Base-by-base conservation (phyloP, 2,888 invertebrate genomes). In the Isoperla grammatica region DNA sequence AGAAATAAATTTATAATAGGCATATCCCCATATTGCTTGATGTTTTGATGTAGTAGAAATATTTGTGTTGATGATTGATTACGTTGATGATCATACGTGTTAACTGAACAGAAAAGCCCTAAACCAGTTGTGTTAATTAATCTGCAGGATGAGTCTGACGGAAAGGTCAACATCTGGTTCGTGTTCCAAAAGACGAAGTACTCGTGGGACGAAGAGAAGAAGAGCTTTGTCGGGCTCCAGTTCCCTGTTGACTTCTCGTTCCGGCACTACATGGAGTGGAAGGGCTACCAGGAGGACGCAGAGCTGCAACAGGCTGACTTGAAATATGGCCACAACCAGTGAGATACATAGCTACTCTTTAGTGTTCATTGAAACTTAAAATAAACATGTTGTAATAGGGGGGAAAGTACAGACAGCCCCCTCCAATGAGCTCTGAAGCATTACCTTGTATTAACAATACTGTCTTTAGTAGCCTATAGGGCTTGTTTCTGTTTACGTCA, bases 181-280 rank as follows among this genome's bases (percentile, higher is more conserved):
- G 83, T 88, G 67, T 99, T 99, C 74, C 99, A 99, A 86, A 97
- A 99, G 75, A 93, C 94, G 4, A 95, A 96, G 74, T 99, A 98
- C 75, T 77, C 90, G 42, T 98, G 92, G 85, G 86, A 93, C 70
- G 82, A 86, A 66, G 84, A 91, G 11, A 88, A 87, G 65, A 88
- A 90, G 67, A 76, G 76, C 49, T 99, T 99, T 72, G 77, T 82
- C 59, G 87, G 90, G 0, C 77, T 97, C 22, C 83, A 87, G 65
- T 97, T 96, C 75, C 98, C 98, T 0, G 82, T 88, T 3, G 78
- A 90, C 67, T 81, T 85, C 63, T 73, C 80, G 1, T 81, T 87
- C 67, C 79, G 81, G 42, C 81, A 86, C 67, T 95, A 95, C 71
- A 79, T 84, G 67, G 85, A 87, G 40, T 91, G 91, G 68, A 93